Evolutionary conservation across 2,888 invertebrate species (phyloP).

Genomic region (Eustalomyia histrio): DNA sequence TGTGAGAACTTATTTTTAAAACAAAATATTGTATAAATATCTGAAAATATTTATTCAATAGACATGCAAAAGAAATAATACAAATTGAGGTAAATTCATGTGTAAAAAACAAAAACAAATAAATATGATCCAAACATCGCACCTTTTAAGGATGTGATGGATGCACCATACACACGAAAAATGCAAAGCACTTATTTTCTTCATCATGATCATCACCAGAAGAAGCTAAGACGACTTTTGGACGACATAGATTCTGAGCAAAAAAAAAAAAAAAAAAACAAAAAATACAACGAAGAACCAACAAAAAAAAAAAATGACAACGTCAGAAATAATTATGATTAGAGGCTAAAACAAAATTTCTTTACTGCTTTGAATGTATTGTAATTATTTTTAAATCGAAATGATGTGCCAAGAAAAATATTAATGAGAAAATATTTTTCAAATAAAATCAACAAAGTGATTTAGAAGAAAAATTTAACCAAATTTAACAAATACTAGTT

Average conservation of each 20-base stretch:
- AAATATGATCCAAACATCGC: conserved; percentile 53
- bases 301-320: conserved; percentile 29
- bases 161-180: conserved; percentile 42
- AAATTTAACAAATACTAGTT: no score
- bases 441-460: neutral
- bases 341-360: conserved; percentile 50
- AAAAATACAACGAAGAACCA: conserved; percentile 10
- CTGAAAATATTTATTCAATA: conserved; percentile 18
- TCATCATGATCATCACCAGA: conserved; percentile 10
- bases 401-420: conserved; percentile 22
- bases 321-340: conserved; percentile 60
- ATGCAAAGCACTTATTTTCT: conserved; percentile 24
- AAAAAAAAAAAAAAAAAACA: neutral
- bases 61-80: conserved; percentile 38
- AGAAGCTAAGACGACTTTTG: conserved; percentile 19
- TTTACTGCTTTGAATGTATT: conserved; percentile 11
- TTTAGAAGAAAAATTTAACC: neutral
- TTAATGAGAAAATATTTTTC: neutral
- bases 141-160: conserved; percentile 65
- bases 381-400: conserved; percentile 51
- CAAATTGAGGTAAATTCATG: conserved; percentile 53
- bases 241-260: conserved; percentile 16
- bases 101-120: neutral
- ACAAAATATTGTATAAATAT: neutral
- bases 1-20: neutral